Evolutionary conservation across 2,888 invertebrate genomes (phyloP).

Genomic region (Physocephala rufipes): DNA sequence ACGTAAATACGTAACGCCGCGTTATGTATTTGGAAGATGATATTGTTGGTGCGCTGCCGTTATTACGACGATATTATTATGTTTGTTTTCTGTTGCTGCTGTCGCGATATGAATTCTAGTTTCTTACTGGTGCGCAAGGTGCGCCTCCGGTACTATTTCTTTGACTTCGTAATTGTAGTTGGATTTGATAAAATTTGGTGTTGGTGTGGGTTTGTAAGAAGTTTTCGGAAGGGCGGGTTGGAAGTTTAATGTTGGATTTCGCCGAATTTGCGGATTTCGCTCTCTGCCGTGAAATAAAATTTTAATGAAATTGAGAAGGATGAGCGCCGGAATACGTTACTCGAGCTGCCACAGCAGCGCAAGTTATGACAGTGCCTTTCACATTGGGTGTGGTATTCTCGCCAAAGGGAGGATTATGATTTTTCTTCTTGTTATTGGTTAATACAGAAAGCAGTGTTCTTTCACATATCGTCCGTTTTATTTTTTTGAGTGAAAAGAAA

Average conservation of each 20-base stretch:
- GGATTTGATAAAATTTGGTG: neutral
- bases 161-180: slow-evolving; percentile 10
- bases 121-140: slow-evolving; percentile 61
- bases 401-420: slow-evolving; percentile 48
- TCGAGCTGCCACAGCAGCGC: neutral
- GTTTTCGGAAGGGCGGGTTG: slow-evolving; percentile 37
- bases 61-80: slow-evolving; percentile 28
- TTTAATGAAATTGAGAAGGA: slow-evolving; percentile 11
- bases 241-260: slow-evolving; percentile 25
- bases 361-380: slow-evolving; percentile 48
- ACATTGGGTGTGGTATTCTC: slow-evolving; percentile 7
- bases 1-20: slow-evolving; percentile 34
- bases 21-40: slow-evolving; percentile 29
- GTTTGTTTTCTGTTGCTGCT: slow-evolving; percentile 37
- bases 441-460: slow-evolving; percentile 29
- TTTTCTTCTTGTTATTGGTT: slow-evolving; percentile 45
- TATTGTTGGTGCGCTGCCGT: slow-evolving; percentile 28
- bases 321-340: neutral
- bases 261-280: slow-evolving; percentile 1
- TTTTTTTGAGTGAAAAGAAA: too few relatives aligned
- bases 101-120: slow-evolving; percentile 49
- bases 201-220: slow-evolving; percentile 36
- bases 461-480: too few relatives aligned
- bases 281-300: neutral
- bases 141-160: slow-evolving; percentile 40